Conservation (phyloP, 2,888 invertebrate genomes). For the Sphinx pinastri region DNA sequence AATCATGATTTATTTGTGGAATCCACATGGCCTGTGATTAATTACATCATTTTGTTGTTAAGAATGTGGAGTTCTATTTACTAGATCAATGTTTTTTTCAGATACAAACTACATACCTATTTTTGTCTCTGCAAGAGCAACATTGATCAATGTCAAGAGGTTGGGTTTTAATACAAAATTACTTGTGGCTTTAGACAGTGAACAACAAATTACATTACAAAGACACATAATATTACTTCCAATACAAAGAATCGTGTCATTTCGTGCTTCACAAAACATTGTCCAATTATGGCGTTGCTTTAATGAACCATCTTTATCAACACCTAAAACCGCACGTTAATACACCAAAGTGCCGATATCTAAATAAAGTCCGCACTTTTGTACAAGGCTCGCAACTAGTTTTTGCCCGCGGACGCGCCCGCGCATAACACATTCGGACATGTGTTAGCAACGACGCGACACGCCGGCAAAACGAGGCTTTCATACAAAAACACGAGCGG, state of each 20-base stretch:
- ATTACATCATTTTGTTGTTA: neutral
- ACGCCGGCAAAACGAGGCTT: slow-evolving; percentile 32
- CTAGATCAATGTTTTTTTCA: neutral
- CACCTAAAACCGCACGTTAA: too few species aligned
- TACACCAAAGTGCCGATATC: neutral
- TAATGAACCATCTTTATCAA: neutral
- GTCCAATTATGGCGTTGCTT: neutral
- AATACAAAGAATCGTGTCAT: too few species aligned
- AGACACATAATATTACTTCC: too few species aligned
- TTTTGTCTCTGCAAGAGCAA: too few species aligned
- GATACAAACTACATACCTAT: too few species aligned
- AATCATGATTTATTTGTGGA: neutral
- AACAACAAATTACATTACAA: too few species aligned
- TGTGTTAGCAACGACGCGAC: slow-evolving; percentile 59
- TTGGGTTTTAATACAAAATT: too few species aligned
- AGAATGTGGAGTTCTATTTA: neutral
- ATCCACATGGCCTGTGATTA: neutral
- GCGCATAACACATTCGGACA: slow-evolving; percentile 63
- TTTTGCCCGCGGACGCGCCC: slow-evolving; percentile 31
- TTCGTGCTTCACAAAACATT: too few species aligned
- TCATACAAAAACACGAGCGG: slow-evolving; percentile 20
- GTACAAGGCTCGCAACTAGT: slow-evolving; percentile 27
- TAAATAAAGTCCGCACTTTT: slow-evolving; percentile 14
- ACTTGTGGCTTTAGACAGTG: too few species aligned
- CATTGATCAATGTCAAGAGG: too few species aligned